Evolutionary conservation across 2,797 vertebrate genomes (phyloP), one percentile per base, ranked within the genome.

Genomic region (Poeciliopsis paucimaculata): DNA sequence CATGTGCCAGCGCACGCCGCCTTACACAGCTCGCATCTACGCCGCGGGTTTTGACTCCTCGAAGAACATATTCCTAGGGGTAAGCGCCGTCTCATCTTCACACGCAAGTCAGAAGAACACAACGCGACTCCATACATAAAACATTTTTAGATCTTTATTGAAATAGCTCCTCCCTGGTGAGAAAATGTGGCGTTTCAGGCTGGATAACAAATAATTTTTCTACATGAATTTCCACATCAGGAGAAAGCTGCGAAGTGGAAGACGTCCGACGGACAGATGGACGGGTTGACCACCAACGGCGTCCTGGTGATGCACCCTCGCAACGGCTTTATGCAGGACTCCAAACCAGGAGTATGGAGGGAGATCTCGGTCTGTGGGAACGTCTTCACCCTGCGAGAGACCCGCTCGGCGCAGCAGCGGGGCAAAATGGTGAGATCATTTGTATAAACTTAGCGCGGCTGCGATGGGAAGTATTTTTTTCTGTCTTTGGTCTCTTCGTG

Each of bases 161-260:
- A 23, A 11, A 20, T 12, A 23, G 18, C 36, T 26, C 64, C 23
- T 68, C 64, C 23, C 10, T 36, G 2, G 62, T 62, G 13, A 72
- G 39, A 28, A 28, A 43, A 1, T 62, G 23, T 34, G 28, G 60
- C 2, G 28, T n/a, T n/a, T 7, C 4, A 31, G 31, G 49, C 31
- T 64, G 20, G 36, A 26, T 36, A 46, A 49, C 28, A 2, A 64
- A 26, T 4, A 11, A 20, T 18, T 28, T 34, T 72, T 49, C 10
- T 0, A 1, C 43, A 3, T 62, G 2, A 77, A 51, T 20, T 26
- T 57, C 26, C 15, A 62, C 75, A 45, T 9, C 88, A 99, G 98
- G 98, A 99, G 93, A 99, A 99, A 84, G 98, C 98, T 83, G 98
- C 98, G 0, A 99, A 99, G 92, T 99, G 98, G 98, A 98, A 98